These are phyloP conservation scores for Ichneumoninae sp. DNA, from an alignment of 2,888 invertebrate species.

Conservation along the genomic window DNA sequence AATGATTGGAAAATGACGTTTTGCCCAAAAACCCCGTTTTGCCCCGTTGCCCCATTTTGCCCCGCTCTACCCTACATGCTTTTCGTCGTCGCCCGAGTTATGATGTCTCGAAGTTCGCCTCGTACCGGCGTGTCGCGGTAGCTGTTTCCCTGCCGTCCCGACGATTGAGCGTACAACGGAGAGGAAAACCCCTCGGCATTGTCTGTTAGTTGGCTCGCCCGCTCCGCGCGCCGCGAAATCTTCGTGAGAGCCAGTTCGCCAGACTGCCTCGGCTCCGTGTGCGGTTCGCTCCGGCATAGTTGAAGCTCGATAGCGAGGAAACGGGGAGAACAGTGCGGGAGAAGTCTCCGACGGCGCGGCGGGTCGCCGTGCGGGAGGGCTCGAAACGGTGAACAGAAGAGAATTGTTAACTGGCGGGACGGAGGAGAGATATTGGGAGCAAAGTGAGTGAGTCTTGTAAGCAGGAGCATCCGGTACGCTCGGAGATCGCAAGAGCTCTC, in stretches of 20 bases:
- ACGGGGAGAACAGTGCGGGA: neutral
- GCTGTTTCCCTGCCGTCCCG: neutral
- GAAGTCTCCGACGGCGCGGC: neutral
- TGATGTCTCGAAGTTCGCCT: conserved; percentile 7
- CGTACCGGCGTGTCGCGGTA: neutral
- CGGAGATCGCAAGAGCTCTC: conserved; percentile 46
- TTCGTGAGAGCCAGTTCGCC: conserved; percentile 46
- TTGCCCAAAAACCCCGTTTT: too few species aligned
- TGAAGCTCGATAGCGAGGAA: conserved; percentile 49
- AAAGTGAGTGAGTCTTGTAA: conserved; percentile 57
- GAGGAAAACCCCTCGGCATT: conserved; percentile 17
- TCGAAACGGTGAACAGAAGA: conserved; percentile 18
- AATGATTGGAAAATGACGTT: too few species aligned
- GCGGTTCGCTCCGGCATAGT: conserved; percentile 51
- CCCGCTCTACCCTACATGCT: too few species aligned
- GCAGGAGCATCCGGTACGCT: conserved; percentile 53
- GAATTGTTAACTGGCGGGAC: conserved; percentile 17
- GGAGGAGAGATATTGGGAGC: conserved; percentile 20
- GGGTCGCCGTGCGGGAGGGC: conserved; percentile 4
- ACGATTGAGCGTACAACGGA: conserved; percentile 1
- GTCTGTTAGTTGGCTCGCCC: conserved; percentile 16
- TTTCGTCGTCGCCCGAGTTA: conserved; percentile 3
- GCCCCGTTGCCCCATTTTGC: too few species aligned
- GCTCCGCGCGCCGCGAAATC: neutral
- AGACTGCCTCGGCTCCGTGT: conserved; percentile 21